Base-by-base conservation (phyloP, 2,113 vertebrate genomes). In the Australoheros scitulus region DNA sequence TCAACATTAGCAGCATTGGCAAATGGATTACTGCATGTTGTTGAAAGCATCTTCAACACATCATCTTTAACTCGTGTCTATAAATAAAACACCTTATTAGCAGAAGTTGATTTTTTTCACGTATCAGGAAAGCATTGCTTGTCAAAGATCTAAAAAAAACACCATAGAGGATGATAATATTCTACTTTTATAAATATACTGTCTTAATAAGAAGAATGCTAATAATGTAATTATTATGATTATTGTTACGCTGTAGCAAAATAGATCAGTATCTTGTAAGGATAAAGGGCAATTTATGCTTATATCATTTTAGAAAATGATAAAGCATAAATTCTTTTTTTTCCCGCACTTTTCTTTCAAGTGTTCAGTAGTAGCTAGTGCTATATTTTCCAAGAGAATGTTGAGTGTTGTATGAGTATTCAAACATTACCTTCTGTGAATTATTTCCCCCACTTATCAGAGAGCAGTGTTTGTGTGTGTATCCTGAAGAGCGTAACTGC, bases 371-470 rank as follows among this genome's bases (percentile, higher is more conserved):
- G 56, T 29, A 36, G 68, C 13, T 83, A 32, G 79, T 52, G 76
- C 47, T 79, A 15, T 7, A 36, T 14, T 83, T 43, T 78, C 36
- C 8, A 58, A 60, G 61, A 47, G 41, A 18, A 32, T 79, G 64
- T 59, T 84, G 79, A 82, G 74, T 80, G 84, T 78, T 61, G 65
- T 90, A 82, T 83, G 65, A 77, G 55, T 70, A 84, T 86, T 92
- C 77, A 89, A 38, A 88, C 47, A 57, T 89, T 87, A 77, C 61
- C 43, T 88, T 89, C 79, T 89, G 81, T 89, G 88, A 94, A 89
- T 86, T 79, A 81, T 90, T 90, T 86, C 75, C 63, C 61, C 72
- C 50, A 50, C 76, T 60, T 75, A 88, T 83, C 83, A 41, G 65
- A 75, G 55, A 79, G 57, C 64, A 81, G 79, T 59, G 79, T 59